Conservation (phyloP, 1,140 invertebrate species). For the Heliconius congener region DNA sequence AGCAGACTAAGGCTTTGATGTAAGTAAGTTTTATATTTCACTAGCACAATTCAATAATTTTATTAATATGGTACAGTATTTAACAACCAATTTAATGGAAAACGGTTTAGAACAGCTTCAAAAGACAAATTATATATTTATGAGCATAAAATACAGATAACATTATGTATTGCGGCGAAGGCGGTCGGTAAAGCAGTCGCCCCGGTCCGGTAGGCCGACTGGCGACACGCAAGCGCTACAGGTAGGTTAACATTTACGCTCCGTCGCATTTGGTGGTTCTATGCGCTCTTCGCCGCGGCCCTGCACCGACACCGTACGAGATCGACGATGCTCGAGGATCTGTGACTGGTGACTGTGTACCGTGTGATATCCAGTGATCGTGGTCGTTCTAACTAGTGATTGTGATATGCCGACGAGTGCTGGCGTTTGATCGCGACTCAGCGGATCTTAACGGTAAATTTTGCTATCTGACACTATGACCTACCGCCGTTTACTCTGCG, state of each 20-base stretch:
- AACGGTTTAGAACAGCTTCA: background rate
- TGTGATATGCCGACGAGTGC: conserved; percentile 69
- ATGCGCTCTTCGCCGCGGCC: conserved; percentile 67
- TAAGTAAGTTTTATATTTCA: background rate
- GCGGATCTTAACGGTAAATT: conserved; percentile 78
- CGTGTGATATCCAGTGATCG: conserved; percentile 62
- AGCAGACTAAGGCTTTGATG: conserved; percentile 58
- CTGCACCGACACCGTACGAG: conserved; percentile 51
- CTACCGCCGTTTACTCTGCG: conserved; percentile 67
- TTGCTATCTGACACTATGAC: conserved; percentile 59
- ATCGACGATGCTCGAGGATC: conserved; percentile 64
- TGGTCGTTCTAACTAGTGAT: conserved; percentile 57
- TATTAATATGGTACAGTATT: background rate
- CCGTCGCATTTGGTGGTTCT: conserved; percentile 72
- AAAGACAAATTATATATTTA: background rate
- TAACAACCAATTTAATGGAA: background rate
- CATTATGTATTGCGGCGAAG: conserved; percentile 56
- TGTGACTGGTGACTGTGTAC: conserved; percentile 63
- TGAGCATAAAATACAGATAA: conserved; percentile 39
- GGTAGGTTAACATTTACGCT: conserved; percentile 78
- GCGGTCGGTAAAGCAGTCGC: conserved; percentile 66
- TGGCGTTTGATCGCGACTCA: conserved; percentile 56
- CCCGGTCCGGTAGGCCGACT: conserved; percentile 55
- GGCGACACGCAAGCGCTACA: conserved; percentile 78
- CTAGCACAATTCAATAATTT: background rate